phyloP scores from a whole-genome alignment of 2,113 vertebrate species.

The Nerophis ophidion region DNA sequence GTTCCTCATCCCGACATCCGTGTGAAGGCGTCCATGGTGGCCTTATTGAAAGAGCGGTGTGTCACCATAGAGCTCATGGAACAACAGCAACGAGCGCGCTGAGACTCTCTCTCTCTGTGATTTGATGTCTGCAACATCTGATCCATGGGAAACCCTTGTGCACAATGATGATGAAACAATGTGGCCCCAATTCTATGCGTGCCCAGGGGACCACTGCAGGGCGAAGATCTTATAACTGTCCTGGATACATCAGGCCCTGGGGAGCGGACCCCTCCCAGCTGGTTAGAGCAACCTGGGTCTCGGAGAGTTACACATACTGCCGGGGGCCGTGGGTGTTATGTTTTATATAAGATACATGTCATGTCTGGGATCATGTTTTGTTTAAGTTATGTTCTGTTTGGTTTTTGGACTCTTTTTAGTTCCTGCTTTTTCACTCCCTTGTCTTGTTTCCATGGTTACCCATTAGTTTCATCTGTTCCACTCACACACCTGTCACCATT shows the following conservation, averaged over 20 bases:
- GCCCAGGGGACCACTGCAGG: constrained; percentile 59
- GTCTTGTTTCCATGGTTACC: too few relatives aligned
- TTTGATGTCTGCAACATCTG: constrained; percentile 61
- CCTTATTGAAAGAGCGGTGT: constrained; percentile 43
- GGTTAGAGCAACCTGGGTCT: constrained; percentile 14
- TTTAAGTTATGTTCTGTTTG: too few relatives aligned
- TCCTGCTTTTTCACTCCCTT: too few relatives aligned
- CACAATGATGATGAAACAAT: constrained; percentile 65
- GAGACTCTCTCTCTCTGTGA: constrained; percentile 41
- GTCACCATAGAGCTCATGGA: constrained; percentile 53
- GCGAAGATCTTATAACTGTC: constrained; percentile 61
- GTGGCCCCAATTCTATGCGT: constrained; percentile 55
- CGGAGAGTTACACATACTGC: constrained; percentile 34
- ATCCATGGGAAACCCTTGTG: constrained; percentile 68
- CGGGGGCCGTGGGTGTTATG: constrained; percentile 11
- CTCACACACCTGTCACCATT: too few relatives aligned
- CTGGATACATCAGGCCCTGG: constrained; percentile 60
- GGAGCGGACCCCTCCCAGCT: constrained; percentile 52
- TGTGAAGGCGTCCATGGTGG: constrained; percentile 22
- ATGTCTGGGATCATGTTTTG: too few relatives aligned
- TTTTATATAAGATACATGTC: constrained; percentile 4
- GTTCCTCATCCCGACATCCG: background rate
- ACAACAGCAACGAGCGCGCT: constrained; percentile 50
- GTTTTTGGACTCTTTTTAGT: too few relatives aligned
- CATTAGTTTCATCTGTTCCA: too few relatives aligned